A percentile compares a stretch with the other conserved stretches of the same genome.
phyloP scores from a whole-genome alignment of 2,888 invertebrate genomes.

The Laspeyria flexula region DNA sequence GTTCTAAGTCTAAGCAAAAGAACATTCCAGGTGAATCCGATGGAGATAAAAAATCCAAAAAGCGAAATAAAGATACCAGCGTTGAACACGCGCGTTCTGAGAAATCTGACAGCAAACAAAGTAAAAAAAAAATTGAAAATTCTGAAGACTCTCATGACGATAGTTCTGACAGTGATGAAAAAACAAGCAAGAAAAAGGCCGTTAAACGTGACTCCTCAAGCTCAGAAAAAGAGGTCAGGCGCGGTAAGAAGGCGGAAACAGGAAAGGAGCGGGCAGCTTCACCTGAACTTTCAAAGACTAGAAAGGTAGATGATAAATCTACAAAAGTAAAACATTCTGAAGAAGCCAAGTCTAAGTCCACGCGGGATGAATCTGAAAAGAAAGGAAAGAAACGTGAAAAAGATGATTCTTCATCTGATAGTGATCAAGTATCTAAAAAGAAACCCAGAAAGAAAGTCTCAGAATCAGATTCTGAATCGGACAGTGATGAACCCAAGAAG shows the following conservation, averaged over 20 bases:
- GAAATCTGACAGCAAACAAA: constrained; percentile 65
- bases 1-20: constrained; percentile 78
- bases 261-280: constrained; percentile 71
- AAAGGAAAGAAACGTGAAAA: constrained; percentile 87
- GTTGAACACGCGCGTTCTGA: constrained; percentile 70
- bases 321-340: constrained; percentile 82
- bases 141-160: constrained; percentile 78
- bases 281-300: constrained; percentile 70
- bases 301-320: constrained; percentile 73
- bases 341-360: constrained; percentile 82
- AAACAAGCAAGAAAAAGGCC: constrained; percentile 81
- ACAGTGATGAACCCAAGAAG: constrained; percentile 88
- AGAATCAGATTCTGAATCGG: constrained; percentile 88
- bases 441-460: constrained; percentile 85
- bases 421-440: constrained; percentile 82
- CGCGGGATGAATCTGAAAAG: constrained; percentile 87
- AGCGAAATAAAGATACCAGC: constrained; percentile 70
- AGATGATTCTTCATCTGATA: constrained; percentile 84
- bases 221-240: constrained; percentile 77
- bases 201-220: constrained; percentile 76
- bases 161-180: constrained; percentile 81
- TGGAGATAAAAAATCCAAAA: constrained; percentile 74
- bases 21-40: constrained; percentile 81
- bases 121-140: constrained; percentile 73
- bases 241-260: constrained; percentile 70